These are phyloP conservation scores for Neotoxoptera formosana DNA, from an alignment of 1,140 invertebrate genomes.

Conservation along the genomic window DNA sequence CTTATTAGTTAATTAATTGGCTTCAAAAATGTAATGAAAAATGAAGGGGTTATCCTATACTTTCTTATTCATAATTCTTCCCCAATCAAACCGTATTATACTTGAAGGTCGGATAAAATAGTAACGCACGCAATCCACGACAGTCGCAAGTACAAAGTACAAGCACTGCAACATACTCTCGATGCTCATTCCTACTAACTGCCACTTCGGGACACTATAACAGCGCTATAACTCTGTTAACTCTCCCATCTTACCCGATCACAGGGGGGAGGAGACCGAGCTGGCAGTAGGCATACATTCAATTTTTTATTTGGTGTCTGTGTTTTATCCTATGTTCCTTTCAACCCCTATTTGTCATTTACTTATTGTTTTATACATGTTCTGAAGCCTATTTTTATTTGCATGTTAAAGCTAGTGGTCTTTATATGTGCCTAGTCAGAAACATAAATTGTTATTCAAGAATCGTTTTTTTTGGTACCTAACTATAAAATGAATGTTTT, in stretches of 20 bases:
- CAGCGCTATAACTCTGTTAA: no score
- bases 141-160: no score
- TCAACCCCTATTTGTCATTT: conserved; percentile 46
- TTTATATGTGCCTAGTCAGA: conserved; percentile 56
- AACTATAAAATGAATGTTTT: not conserved
- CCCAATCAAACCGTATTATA: conserved; percentile 53
- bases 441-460: conserved; percentile 21
- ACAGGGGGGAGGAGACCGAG: no score
- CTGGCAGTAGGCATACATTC: no score
- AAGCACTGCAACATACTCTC: no score
- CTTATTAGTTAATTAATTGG: conserved; percentile 44
- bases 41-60: conserved; percentile 51
- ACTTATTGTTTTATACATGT: conserved; percentile 34
- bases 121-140: not conserved
- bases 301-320: no score
- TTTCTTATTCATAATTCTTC: conserved; percentile 48
- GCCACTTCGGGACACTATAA: no score
- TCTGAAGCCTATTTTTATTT: conserved; percentile 18
- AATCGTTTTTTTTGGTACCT: not conserved
- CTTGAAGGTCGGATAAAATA: conserved; percentile 56
- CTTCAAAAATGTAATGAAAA: conserved; percentile 33
- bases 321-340: conserved; percentile 43
- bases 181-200: no score
- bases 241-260: no score
- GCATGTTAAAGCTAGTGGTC: conserved; percentile 50